Evolutionary conservation across 1,140 invertebrate genomes (phyloP), one percentile per base, ranked within the genome.

Genomic region (Anastrepha ludens): DNA sequence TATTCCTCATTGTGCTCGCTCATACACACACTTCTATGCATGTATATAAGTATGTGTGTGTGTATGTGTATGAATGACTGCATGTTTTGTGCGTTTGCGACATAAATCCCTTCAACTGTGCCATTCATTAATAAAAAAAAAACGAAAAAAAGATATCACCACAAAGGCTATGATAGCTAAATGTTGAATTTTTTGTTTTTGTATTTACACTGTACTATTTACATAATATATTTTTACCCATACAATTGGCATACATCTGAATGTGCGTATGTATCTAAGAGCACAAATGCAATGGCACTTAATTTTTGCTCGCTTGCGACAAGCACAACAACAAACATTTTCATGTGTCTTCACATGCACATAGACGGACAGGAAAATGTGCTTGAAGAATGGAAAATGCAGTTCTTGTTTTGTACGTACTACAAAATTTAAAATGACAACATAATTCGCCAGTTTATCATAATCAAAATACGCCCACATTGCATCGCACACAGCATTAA

Each of bases 391-490:
- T 55, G 74, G 47, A 81, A 81, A 81, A 81, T 81, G 74, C 74
- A 81, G n/a, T 29, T 58, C 47, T 81, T 81, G 7, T 55, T 29
- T 55, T 81, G n/a, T 81, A 58, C 74, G 44, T 20, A 81, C 47
- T 55, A 81, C 74, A 81, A 91, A 92, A 92, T 92, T 91, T 90
- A 92, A 92, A 92, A 90, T 92, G 91, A 92, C 91, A 92, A 92
- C 91, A 92, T 92, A 92, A 92, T 92, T 92, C 91, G 91, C 91
- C 91, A 92, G 91, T 92, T 92, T 92, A 92, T 92, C 91, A 92
- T 92, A 92, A 92, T 92, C 91, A 92, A 92, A 91, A 92, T 90
- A 92, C 91, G 91, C 91, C 91, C 90, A 92, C 91, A 91, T 87
- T 1, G n/a, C 74, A 81, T 81, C 74, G 17, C 20, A 55, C 47